A percentile compares a stretch with the other conserved stretches of the same genome.
These are phyloP conservation scores for Dryas iulia DNA, from an alignment of 1,140 invertebrate genomes.

Conservation along the genomic window DNA sequence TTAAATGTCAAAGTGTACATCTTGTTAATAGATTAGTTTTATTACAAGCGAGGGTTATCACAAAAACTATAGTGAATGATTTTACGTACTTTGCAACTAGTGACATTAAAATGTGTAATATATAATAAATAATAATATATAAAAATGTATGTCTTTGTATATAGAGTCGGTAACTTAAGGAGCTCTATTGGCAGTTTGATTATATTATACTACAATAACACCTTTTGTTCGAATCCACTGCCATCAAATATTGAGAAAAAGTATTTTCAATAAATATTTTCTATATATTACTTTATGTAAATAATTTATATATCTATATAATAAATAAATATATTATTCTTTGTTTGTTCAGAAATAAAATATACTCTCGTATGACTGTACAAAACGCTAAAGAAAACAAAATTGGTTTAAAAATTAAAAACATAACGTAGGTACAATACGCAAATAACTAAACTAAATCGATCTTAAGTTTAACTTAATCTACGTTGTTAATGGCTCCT, in stretches of 20 bases:
- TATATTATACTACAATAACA: slow-evolving; percentile 50
- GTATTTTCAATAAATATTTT: slow-evolving; percentile 56
- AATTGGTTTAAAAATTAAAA: slow-evolving; percentile 54
- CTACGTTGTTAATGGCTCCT: slow-evolving; percentile 70
- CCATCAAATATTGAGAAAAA: slow-evolving; percentile 54
- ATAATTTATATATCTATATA: slow-evolving; percentile 68
- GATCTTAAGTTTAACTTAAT: slow-evolving; percentile 65
- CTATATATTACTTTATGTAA: slow-evolving; percentile 57
- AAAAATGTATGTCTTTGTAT: slow-evolving; percentile 67
- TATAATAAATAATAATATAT: slow-evolving; percentile 45
- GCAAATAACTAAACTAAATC: slow-evolving; percentile 56
- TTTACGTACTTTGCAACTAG: slow-evolving; percentile 21
- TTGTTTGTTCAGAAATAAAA: slow-evolving; percentile 72
- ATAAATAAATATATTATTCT: slow-evolving; percentile 71
- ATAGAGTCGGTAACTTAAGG: slow-evolving; percentile 69
- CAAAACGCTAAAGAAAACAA: slow-evolving; percentile 63
- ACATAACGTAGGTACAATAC: slow-evolving; percentile 70
- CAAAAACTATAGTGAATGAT: slow-evolving; percentile 50
- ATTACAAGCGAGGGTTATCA: slow-evolving; percentile 80
- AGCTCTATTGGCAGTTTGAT: slow-evolving; percentile 62
- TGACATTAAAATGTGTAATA: slow-evolving; percentile 24
- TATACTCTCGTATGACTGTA: slow-evolving; percentile 69
- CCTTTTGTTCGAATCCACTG: slow-evolving; percentile 54
- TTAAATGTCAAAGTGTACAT: slow-evolving; percentile 25
- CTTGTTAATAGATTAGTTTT: slow-evolving; percentile 77